Base-by-base conservation (phyloP, 2,888 invertebrate species). In the Polia nebulosa region DNA sequence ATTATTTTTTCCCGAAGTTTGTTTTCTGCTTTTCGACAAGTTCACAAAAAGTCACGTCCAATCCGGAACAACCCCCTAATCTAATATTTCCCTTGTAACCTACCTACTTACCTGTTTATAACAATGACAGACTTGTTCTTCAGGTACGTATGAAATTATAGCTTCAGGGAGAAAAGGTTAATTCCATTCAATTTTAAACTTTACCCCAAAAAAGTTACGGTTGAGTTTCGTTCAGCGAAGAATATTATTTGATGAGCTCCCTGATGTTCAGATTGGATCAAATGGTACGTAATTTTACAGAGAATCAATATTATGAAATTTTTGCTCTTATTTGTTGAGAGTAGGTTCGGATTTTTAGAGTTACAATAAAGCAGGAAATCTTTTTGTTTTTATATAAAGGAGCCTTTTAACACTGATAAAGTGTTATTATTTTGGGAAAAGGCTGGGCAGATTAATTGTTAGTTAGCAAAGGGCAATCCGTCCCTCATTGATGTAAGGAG, bases 51-150 rank as follows among this genome's bases (percentile, higher is more conserved):
- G 25, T 61, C 60, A 44, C 53, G 20, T 70, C 55, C 41, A 51
- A 44, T 78, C 53, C 52, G 47, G 25, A 58, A 70, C 51, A 64
- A 51, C 47, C 59, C 39, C 44, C 13, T 64, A 79, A 79, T 60
- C 45, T 61, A 57, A 72, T 68, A 60, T 76, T 67, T 63, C 29
- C 59, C 39, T 53, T 68, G 58, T 76, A 65, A 72, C 65, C 45
- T 49, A 64, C 57, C 58, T 66, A 69, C 56, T 75, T 58, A 62
- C 49, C 59, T 60, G 62, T 68, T 70, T 64, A 59, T 77, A 81
- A 74, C 67, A 78, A 72, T 80, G 78, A 78, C 78, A 78, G 59
- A 11, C 66, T 72, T 64, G 61, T 81, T 71, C 64, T 53, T 59
- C 22, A 69, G 39, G 53, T 69, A 64, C 60, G 49, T 61, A 66